Percentiles rank a stretch among this genome's conserved stretches.
Evolutionary conservation across 64 coral and sea anemone genomes (phyloP).

Genomic region (Montipora cactus): DNA sequence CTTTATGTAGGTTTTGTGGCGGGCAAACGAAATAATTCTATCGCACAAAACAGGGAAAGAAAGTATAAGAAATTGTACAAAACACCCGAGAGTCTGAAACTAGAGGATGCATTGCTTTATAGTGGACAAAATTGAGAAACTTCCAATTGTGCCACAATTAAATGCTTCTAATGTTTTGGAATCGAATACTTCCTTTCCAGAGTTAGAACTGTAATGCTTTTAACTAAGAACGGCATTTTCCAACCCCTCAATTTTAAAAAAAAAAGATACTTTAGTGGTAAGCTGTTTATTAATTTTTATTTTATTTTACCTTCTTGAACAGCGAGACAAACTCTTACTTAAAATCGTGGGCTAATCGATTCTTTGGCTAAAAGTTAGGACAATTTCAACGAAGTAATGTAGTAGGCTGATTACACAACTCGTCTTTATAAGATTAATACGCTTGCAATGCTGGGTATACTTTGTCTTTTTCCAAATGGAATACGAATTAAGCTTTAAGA

Average conservation of each 20-base stretch:
- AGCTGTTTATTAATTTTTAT: background rate
- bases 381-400: conserved; percentile 24
- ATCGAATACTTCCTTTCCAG: too few species aligned
- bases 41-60: background rate
- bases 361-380: conserved; percentile 30
- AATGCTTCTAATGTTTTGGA: background rate
- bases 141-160: too few species aligned
- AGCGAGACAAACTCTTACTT: conserved; percentile 31
- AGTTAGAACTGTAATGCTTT: too few species aligned
- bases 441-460: background rate
- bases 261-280: background rate
- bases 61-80: background rate
- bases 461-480: conserved; percentile 52
- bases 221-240: too few species aligned
- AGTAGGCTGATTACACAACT: conserved; percentile 24
- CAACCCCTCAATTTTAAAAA: background rate
- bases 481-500: conserved; percentile 37
- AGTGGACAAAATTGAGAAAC: too few species aligned
- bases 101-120: background rate
- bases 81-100: background rate
- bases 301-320: background rate
- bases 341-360: conserved; percentile 28
- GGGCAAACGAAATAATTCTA: background rate
- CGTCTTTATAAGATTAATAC: conserved; percentile 6
- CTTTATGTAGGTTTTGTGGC: background rate